Evolutionary conservation across 2,888 invertebrate genomes (phyloP).

Genomic region (Nasonovia ribisnigri): DNA sequence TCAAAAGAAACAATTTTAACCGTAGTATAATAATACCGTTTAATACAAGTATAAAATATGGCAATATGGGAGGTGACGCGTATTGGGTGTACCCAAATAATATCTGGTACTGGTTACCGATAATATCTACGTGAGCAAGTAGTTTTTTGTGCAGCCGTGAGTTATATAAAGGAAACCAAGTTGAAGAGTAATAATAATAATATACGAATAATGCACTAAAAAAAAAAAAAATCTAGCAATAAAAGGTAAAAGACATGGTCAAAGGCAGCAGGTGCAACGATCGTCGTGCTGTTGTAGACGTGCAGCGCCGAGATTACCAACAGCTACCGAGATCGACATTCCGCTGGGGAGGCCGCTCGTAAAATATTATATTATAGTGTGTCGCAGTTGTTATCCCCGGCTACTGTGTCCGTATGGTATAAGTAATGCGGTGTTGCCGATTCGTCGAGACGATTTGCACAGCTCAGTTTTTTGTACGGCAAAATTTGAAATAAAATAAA

Average conservation of each 20-base stretch:
- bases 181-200: neutral
- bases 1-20: neutral
- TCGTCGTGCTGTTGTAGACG: neutral
- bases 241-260: constrained; percentile 45
- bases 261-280: constrained; percentile 55
- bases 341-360: constrained; percentile 41
- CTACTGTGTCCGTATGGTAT: constrained; percentile 45
- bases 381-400: constrained; percentile 24
- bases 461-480: neutral
- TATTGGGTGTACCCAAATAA: neutral
- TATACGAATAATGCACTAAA: neutral
- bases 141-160: neutral
- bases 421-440: constrained; percentile 35
- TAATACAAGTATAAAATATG: neutral
- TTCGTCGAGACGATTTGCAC: neutral
- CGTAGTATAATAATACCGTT: neutral
- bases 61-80: neutral
- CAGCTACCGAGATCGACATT: constrained; percentile 33
- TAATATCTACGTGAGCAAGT: neutral
- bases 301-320: neutral
- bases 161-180: neutral
- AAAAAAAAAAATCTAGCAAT: neutral
- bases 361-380: constrained; percentile 21
- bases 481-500: neutral
- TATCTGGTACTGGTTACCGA: neutral